phyloP scores from a whole-genome alignment of 2,797 vertebrate species.

The Orientallactaga sibirica region DNA sequence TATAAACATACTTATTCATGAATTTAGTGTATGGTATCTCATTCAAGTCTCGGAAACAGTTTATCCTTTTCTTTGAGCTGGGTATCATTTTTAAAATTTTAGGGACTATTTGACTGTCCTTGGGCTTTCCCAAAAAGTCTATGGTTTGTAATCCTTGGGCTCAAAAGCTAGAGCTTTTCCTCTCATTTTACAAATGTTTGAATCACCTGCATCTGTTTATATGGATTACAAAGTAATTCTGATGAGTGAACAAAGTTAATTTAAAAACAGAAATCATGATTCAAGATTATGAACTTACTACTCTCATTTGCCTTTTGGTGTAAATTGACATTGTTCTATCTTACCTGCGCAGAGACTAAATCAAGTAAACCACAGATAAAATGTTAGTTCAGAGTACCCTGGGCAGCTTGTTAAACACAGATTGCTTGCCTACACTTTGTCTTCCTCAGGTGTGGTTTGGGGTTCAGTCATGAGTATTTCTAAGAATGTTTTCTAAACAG shows the following conservation, averaged over 20 bases:
- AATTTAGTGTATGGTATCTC: not conserved
- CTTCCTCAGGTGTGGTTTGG: not conserved
- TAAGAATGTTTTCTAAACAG: not conserved
- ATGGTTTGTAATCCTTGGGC: not conserved
- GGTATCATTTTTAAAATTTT: not conserved
- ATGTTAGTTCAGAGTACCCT: not conserved
- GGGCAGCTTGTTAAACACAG: not conserved
- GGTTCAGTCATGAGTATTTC: not conserved
- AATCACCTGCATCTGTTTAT: conserved; percentile 80
- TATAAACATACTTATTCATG: conserved; percentile 51
- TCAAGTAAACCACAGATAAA: not conserved
- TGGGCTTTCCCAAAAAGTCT: not conserved
- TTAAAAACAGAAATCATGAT: conserved; percentile 66
- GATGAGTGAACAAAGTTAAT: conserved; percentile 80
- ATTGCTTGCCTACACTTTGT: not conserved
- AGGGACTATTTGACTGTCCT: not conserved
- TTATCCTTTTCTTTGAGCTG: not conserved
- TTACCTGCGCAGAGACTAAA: not conserved
- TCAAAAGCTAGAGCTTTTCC: not conserved
- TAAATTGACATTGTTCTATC: not conserved
- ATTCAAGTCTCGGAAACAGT: not conserved
- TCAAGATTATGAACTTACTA: conserved; percentile 79
- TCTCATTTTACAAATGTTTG: conserved; percentile 69
- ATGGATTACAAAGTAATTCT: conserved; percentile 83
- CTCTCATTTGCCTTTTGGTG: not conserved